Percentiles rank a stretch among this genome's conserved stretches.
These are phyloP conservation scores for Varanus salvator DNA, from an alignment of 2,113 vertebrate genomes.

Conservation along the genomic window DNA sequence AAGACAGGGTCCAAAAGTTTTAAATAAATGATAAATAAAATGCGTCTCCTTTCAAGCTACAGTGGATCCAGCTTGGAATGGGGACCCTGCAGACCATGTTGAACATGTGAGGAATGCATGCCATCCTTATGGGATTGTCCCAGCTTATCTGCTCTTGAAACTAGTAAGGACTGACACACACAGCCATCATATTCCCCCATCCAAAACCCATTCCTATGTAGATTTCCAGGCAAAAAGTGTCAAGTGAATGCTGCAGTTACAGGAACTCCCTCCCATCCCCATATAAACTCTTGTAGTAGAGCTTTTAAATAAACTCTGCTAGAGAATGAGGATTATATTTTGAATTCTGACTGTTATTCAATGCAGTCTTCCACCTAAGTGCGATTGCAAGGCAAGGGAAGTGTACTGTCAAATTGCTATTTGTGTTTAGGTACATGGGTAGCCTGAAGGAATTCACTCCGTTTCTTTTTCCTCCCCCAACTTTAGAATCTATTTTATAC, in stretches of 20 bases:
- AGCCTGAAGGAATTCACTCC: constrained; percentile 60
- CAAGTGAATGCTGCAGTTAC: background rate
- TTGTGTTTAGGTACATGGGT: constrained; percentile 64
- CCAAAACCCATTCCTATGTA: background rate
- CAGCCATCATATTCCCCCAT: background rate
- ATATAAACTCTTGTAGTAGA: background rate
- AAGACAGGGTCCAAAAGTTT: too few species aligned
- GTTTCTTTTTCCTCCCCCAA: constrained; percentile 38
- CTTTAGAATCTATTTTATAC: constrained; percentile 43
- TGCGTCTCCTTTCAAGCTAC: background rate
- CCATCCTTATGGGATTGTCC: background rate
- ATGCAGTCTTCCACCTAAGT: constrained; percentile 20
- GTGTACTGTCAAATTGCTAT: constrained; percentile 64
- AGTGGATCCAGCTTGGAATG: background rate
- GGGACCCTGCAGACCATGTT: background rate
- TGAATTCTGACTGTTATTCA: constrained; percentile 14
- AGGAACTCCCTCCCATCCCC: background rate
- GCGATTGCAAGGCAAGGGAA: constrained; percentile 54
- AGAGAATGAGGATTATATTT: background rate
- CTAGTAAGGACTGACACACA: too few species aligned
- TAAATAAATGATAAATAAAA: too few species aligned
- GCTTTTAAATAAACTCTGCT: background rate
- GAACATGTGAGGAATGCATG: background rate
- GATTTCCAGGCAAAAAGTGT: background rate
- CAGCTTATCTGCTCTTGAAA: background rate